Percentiles rank a stretch among this genome's conserved stretches.
phyloP scores from a whole-genome alignment of 1,140 invertebrate species.

The Orussus abietinus region DNA sequence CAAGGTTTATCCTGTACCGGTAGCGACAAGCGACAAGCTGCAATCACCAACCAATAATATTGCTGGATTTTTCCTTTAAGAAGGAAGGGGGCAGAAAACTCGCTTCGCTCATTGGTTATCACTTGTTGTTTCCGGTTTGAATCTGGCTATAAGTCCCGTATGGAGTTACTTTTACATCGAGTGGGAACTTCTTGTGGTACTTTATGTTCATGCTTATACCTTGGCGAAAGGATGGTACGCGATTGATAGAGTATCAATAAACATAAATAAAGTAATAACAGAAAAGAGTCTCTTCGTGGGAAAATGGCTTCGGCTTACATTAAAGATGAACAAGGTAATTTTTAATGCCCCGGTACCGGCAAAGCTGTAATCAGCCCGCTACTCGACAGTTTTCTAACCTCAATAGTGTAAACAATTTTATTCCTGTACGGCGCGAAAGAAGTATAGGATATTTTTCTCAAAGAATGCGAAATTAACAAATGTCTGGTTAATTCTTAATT shows the following conservation, averaged over 20 bases:
- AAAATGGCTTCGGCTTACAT: constrained; percentile 45
- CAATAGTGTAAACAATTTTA: constrained; percentile 33
- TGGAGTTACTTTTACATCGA: too few species aligned
- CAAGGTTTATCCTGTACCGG: too few species aligned
- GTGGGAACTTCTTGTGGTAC: too few species aligned
- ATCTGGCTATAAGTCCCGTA: neutral
- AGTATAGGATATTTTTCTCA: neutral
- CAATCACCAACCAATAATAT: neutral
- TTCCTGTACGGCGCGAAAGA: neutral
- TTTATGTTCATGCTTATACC: too few species aligned
- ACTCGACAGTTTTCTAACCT: constrained; percentile 37
- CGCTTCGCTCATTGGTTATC: too few species aligned
- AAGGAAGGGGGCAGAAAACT: too few species aligned
- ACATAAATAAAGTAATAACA: constrained; percentile 24
- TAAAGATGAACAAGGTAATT: constrained; percentile 49
- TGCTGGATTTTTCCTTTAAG: neutral
- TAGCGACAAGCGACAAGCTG: too few species aligned
- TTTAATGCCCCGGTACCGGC: neutral
- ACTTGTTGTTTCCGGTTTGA: neutral
- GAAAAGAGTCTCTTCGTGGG: constrained; percentile 13
- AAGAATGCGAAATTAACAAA: constrained; percentile 1
- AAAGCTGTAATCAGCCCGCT: neutral
- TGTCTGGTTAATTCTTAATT: constrained; percentile 1
- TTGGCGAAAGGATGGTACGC: constrained; percentile 29
- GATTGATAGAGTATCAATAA: constrained; percentile 23